Evolutionary conservation across 2,113 vertebrate species (phyloP).

Genomic region (Pollimyrus isidori): DNA sequence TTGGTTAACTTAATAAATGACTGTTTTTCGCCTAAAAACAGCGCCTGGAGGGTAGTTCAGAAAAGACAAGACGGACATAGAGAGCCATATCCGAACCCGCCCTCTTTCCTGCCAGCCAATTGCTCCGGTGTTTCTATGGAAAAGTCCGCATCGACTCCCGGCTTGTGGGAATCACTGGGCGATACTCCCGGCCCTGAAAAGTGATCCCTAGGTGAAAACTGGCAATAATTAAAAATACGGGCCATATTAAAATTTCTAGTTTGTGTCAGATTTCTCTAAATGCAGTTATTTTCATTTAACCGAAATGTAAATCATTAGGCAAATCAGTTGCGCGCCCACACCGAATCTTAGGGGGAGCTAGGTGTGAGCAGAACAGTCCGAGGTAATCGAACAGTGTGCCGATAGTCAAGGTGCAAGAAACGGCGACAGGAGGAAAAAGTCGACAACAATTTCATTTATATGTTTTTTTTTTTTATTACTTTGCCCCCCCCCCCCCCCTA

Average conservation of each 20-base stretch:
- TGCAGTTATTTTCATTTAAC: not conserved
- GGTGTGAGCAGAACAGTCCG: not conserved
- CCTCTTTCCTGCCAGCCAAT: not conserved
- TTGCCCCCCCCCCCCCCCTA: not conserved
- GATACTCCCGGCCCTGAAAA: not conserved
- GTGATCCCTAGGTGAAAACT: not conserved
- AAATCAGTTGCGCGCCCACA: not conserved
- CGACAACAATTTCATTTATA: not conserved
- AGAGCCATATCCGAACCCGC: not conserved
- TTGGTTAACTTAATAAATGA: not conserved
- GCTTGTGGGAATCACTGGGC: not conserved
- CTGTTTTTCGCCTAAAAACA: not conserved
- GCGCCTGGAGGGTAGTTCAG: not conserved
- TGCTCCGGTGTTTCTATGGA: not conserved
- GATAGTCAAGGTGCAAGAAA: not conserved
- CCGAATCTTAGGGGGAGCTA: not conserved
- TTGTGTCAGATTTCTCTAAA: not conserved
- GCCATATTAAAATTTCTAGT: not conserved
- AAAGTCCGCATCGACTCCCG: not conserved
- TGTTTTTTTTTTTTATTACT: not conserved
- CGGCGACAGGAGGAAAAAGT: not conserved
- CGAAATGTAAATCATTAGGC: not conserved
- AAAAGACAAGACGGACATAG: not conserved
- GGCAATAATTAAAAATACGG: not conserved
- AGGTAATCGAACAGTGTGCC: not conserved